Evolutionary conservation across 1,140 invertebrate genomes (phyloP), one percentile per base, ranked within the genome.

Genomic region (Brachionus calyciflorus): DNA sequence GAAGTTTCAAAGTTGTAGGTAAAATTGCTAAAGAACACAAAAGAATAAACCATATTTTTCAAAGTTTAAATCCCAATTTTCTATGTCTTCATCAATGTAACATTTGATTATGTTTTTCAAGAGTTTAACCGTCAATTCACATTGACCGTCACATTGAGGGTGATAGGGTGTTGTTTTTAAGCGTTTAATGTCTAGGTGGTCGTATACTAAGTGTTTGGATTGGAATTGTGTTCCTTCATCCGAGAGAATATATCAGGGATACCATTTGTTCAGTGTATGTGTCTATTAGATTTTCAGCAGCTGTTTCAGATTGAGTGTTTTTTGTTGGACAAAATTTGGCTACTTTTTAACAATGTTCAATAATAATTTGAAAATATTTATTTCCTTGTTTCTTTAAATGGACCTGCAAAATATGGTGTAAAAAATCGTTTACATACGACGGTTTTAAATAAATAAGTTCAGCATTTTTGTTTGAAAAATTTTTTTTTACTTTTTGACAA

Each of bases 301-400:
- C 83, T 44, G 70, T 49, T 0, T 83, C 82, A 9, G 82, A 80
- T 78, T 85, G 24, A 9, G 26, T 81, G 77, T 87, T 81, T 6
- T 81, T 81, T 10, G 85, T 78, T 0, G 81, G 75, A 68, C 81
- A 81, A 24, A 78, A 80, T 78, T 86, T 83, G 1, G 80, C 76
- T 80, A 81, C 86, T 76, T 44, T 86, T 3, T 80, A 85, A 76
- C 85, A 87, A 77, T 79, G 70, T 75, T 85, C 82, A 51, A 78
- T 76, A 10, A 83, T 60, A 2, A 83, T 81, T 7, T 84, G 51
- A 12, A 85, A 80, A 78, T 83, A 84, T 77, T 79, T 80, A 63
- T 81, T 79, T 17, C 79, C 70, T 3, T 26, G 79, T 79, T 77
- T 78, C 33, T 26, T 77, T 48, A n/a, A 77, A 17, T 79, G 77